phyloP scores from a whole-genome alignment of 2,113 vertebrate species.

The Fregata magnificens region DNA sequence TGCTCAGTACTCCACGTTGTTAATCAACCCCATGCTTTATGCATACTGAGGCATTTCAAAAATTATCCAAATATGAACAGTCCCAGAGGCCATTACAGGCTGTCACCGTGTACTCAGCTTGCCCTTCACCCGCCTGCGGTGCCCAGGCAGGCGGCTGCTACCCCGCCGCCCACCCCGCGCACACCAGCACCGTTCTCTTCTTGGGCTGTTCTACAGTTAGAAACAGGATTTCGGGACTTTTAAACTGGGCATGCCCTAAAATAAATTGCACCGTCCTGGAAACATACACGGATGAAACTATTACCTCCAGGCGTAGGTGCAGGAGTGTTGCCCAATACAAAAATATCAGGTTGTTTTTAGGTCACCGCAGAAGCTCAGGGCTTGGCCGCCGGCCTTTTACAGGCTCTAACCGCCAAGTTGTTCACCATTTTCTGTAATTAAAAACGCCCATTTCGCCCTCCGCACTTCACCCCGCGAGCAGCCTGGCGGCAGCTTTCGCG shows the following conservation, averaged over 20 bases:
- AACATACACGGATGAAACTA: fast-evolving
- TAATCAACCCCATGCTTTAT: not conserved
- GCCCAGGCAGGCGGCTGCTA: not conserved
- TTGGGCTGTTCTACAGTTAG: not conserved
- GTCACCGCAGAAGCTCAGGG: not conserved
- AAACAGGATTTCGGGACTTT: too few relatives aligned
- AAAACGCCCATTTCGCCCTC: not conserved
- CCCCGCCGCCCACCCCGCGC: fast-evolving
- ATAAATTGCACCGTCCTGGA: not conserved
- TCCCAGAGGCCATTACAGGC: fast-evolving
- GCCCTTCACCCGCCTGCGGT: too few relatives aligned
- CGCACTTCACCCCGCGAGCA: not conserved
- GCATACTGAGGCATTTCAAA: not conserved
- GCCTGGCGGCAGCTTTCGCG: not conserved
- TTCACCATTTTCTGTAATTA: not conserved
- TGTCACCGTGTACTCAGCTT: fast-evolving
- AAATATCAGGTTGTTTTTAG: not conserved
- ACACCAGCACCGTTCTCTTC: not conserved
- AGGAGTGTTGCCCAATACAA: not conserved
- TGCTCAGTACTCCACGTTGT: not conserved
- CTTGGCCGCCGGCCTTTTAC: not conserved
- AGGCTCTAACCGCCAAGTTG: not conserved
- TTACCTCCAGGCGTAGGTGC: not conserved
- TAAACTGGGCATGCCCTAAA: not conserved
- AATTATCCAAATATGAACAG: fast-evolving